Evolutionary conservation across 1,140 invertebrate species (phyloP), one percentile per base, ranked within the genome.

Genomic region (Diabrotica virgifera): DNA sequence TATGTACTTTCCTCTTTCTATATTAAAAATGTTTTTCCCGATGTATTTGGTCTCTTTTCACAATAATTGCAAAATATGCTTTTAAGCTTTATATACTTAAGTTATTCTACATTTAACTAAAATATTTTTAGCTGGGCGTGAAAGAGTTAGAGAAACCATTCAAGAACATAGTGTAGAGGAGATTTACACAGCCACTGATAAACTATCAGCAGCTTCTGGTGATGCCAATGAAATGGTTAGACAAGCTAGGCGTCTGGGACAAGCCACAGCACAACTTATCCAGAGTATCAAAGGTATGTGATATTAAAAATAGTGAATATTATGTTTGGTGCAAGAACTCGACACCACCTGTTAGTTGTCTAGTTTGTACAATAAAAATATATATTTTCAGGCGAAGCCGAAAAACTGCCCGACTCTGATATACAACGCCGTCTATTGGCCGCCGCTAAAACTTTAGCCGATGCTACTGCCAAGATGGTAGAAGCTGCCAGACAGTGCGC

Each of bases 381-480:
- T 24, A 24, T 24, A 24, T 24, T n/a, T 46, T 0, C 36, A 57
- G 55, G 90, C 24, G 94, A 98, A 78, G 97, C 96, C 0, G 94
- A 97, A 71, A 85, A 85, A 51, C 89, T 95, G 70, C 87, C 91
- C 0, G 93, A 96, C 79, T 89, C 91, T 0, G 95, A 98, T 57
- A 85, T 93, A 12, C 96, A 99, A 75, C 87, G 92, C 61, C 86
- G 94, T 66, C 78, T 99, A 6, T 79, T 98, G 52, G 95, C 94
- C 0, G 95, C 95, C 0, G 94, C 95, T 5, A 97, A 96, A 79
- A 83, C 91, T 54, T 81, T 99, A 10, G 96, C 97, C 2, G 96
- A 99, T 81, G 97, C 97, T 6, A 99, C 97, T 0, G 91, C 95
- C 0, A 87, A 90, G 67, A 92, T 98, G 89, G 95, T 98, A 38